Percentiles rank a stretch among this genome's conserved stretches.
Evolutionary conservation across 2,888 invertebrate species (phyloP).

Genomic region (Drosophila meridiana): DNA sequence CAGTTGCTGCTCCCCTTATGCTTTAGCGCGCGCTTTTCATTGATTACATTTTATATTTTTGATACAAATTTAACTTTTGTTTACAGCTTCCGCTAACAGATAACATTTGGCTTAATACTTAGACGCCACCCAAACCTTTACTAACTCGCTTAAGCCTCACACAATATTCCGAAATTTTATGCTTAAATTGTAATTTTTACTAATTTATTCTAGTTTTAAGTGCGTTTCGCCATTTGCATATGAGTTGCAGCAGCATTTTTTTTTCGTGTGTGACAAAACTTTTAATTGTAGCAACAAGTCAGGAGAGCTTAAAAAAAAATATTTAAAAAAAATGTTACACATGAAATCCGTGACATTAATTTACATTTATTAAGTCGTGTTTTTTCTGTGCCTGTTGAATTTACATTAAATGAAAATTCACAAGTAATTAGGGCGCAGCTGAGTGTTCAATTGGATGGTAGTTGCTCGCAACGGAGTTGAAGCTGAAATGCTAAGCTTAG

Average conservation of each 20-base stretch:
- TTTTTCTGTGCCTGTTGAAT: slow-evolving; percentile 55
- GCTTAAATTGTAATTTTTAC: slow-evolving; percentile 21
- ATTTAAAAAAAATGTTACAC: slow-evolving; percentile 3
- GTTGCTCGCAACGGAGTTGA: neutral
- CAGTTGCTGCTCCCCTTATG: slow-evolving; percentile 45
- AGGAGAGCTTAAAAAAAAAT: slow-evolving; percentile 20
- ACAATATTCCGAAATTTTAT: neutral
- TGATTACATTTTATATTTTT: slow-evolving; percentile 2
- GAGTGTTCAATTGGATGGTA: slow-evolving; percentile 11
- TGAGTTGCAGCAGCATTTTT: slow-evolving; percentile 47
- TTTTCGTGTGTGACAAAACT: slow-evolving; percentile 19
- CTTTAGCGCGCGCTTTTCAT: slow-evolving; percentile 38
- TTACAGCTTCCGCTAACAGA: slow-evolving; percentile 43
- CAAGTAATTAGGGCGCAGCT: slow-evolving; percentile 40
- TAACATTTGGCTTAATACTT: slow-evolving; percentile 38
- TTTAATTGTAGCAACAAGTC: slow-evolving; percentile 62
- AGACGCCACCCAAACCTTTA: slow-evolving; percentile 34
- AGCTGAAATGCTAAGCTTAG: neutral
- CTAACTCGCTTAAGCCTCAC: slow-evolving; percentile 41
- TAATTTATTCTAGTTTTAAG: slow-evolving; percentile 55
- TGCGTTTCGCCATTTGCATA: slow-evolving; percentile 57
- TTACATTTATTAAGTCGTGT: slow-evolving; percentile 82
- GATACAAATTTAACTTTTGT: slow-evolving; percentile 15
- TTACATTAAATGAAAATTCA: slow-evolving; percentile 59
- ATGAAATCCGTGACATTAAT: slow-evolving; percentile 64